Percentiles rank a stretch among this genome's conserved stretches.
These are phyloP conservation scores for Macrostomum lignano DNA, from an alignment of 1,140 invertebrate species.

Conservation along the genomic window DNA sequence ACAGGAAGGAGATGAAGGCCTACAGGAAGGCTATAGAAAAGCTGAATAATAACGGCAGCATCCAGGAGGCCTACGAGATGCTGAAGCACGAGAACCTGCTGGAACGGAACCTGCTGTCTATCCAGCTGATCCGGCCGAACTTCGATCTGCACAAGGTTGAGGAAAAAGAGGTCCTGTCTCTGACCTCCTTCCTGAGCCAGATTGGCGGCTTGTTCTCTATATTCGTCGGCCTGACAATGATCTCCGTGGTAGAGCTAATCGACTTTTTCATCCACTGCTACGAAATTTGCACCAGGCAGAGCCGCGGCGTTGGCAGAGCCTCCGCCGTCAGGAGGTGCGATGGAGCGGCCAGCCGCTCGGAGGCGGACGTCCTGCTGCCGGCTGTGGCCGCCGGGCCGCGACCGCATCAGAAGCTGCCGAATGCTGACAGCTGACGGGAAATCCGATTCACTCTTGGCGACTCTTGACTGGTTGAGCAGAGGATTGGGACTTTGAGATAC, in stretches of 20 bases:
- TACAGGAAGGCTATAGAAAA: constrained; percentile 1
- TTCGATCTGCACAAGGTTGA: constrained; percentile 2
- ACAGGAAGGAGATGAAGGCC: constrained; percentile 1
- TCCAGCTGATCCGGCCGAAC: constrained; percentile 2
- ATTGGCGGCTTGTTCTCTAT: constrained; percentile 1
- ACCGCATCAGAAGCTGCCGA: too few relatives aligned
- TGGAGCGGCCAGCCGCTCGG: too few relatives aligned
- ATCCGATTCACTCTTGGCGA: too few relatives aligned
- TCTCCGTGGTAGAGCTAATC: background rate
- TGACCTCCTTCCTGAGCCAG: background rate
- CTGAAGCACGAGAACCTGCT: constrained; percentile 1
- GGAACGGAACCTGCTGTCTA: constrained; percentile 1
- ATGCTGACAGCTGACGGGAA: too few relatives aligned
- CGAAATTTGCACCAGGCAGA: too few relatives aligned
- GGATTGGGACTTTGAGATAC: too few relatives aligned
- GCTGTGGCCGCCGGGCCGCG: too few relatives aligned
- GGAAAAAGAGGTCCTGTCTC: constrained; percentile 1
- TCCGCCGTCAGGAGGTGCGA: too few relatives aligned
- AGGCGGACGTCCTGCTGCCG: too few relatives aligned
- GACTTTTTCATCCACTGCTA: constrained; percentile 1
- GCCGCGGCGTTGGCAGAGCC: too few relatives aligned
- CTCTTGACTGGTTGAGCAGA: too few relatives aligned
- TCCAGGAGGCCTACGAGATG: background rate
- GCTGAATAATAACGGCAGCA: background rate
- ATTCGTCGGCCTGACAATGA: background rate